Evolutionary conservation across 1,140 invertebrate genomes (phyloP).

Genomic region (Lucilia cuprina): DNA sequence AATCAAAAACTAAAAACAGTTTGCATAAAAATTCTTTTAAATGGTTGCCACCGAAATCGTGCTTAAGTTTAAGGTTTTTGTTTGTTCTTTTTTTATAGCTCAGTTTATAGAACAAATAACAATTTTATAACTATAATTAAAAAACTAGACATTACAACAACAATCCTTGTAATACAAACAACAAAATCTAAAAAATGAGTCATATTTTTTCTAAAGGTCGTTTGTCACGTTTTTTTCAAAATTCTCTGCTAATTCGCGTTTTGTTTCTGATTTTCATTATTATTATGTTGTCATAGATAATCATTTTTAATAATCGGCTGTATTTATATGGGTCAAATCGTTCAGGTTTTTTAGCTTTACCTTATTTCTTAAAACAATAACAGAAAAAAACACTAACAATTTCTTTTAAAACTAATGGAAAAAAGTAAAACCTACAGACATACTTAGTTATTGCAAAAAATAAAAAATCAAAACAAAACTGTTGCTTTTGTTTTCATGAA

Average conservation of each 20-base stretch:
- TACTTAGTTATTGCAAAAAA: background rate
- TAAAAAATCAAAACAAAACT: background rate
- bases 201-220: background rate
- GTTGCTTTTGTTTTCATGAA: conserved; percentile 8
- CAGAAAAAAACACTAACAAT: background rate
- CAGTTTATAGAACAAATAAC: background rate
- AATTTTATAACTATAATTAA: background rate
- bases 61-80: background rate
- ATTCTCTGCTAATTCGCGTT: background rate
- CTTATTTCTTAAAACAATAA: background rate
- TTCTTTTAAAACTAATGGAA: background rate
- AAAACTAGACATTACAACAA: background rate
- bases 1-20: background rate
- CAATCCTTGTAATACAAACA: background rate
- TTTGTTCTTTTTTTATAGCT: background rate
- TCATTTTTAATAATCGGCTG: conserved; percentile 12
- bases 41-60: background rate
- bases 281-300: conserved; percentile 11
- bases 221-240: background rate
- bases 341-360: background rate
- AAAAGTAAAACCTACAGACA: background rate
- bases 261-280: background rate
- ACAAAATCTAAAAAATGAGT: background rate
- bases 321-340: conserved; percentile 6
- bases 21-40: background rate